Evolutionary conservation across 2,797 vertebrate species (phyloP), one percentile per base, ranked within the genome.

Genomic region (Clamator glandarius): DNA sequence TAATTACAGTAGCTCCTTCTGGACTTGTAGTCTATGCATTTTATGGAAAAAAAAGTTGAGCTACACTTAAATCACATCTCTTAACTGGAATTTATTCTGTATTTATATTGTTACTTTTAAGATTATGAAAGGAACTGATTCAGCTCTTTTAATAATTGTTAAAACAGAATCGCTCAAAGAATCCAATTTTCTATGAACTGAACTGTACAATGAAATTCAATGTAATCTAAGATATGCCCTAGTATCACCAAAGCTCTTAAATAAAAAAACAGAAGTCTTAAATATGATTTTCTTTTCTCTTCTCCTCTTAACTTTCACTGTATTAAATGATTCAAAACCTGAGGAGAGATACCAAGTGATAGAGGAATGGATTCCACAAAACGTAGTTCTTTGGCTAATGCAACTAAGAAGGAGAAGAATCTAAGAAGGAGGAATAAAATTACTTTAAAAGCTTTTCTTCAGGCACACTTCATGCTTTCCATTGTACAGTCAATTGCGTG

Each of bases 401-500:
- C 59, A 76, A 52, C 39, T 39, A 39, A 39, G 39, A 12, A 12
- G n/a, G n/a, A n/a, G 39, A 39, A 39, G 39, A 39, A 39, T 39
- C 39, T 39, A 39, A 9, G 39, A 12, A 39, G 39, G 12, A 94
- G 58, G 3, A 68, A 89, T 4, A 57, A 28, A 92, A 88, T 84
- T 85, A 81, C 28, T 93, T 50, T 55, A 81, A 94, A 94, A 94
- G 73, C 63, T 70, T 90, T 92, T 87, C 28, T 91, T 81, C 48
- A 39, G 66, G 84, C 51, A 66, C 42, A 48, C 82, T 18, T 59
- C 58, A 48, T 29, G 61, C 46, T 84, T 75, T 46, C 46, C 69
- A 28, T 69, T 50, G 28, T 28, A 9, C 15, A 57, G 48, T 82
- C 75, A 95, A 52, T 68, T 24, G 8, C 39, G 20, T 21, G 1